Evolutionary conservation across 2,797 vertebrate species (phyloP).

Genomic region (Monodelphis domestica): DNA sequence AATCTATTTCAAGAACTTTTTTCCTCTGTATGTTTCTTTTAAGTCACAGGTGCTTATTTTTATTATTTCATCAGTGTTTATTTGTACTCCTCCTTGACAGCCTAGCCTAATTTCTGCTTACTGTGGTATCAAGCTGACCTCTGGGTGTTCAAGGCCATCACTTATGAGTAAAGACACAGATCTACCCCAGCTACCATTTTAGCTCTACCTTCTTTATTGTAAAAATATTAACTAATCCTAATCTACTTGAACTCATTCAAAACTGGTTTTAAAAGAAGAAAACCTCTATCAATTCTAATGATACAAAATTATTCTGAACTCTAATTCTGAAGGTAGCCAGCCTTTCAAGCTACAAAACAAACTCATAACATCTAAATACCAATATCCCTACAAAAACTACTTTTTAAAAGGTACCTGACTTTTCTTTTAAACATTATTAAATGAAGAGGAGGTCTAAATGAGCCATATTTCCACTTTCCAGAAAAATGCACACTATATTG

Average conservation of each 20-base stretch:
- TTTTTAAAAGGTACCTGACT: background rate
- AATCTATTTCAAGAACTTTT: conserved; percentile 27
- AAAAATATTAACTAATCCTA: conserved; percentile 30
- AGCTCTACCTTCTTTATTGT: background rate
- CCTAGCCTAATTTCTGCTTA: background rate
- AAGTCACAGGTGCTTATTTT: background rate
- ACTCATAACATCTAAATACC: conserved; percentile 29
- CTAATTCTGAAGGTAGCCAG: background rate
- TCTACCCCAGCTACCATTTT: background rate
- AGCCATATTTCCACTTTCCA: background rate
- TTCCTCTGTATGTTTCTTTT: conserved; percentile 5
- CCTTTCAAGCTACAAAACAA: conserved; percentile 14
- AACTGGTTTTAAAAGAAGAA: background rate
- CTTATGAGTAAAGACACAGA: background rate
- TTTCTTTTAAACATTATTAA: background rate
- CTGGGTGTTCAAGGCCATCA: background rate
- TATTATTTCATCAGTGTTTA: background rate
- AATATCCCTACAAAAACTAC: conserved; percentile 4
- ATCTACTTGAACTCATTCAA: background rate
- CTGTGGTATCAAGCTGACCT: background rate
- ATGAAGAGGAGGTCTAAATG: background rate
- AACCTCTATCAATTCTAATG: conserved; percentile 30
- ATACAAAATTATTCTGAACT: conserved; percentile 41
- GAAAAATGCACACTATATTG: background rate
- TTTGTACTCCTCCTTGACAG: background rate